phyloP scores from a whole-genome alignment of 2,113 vertebrate genomes.

The Periophthalmus modestus region DNA sequence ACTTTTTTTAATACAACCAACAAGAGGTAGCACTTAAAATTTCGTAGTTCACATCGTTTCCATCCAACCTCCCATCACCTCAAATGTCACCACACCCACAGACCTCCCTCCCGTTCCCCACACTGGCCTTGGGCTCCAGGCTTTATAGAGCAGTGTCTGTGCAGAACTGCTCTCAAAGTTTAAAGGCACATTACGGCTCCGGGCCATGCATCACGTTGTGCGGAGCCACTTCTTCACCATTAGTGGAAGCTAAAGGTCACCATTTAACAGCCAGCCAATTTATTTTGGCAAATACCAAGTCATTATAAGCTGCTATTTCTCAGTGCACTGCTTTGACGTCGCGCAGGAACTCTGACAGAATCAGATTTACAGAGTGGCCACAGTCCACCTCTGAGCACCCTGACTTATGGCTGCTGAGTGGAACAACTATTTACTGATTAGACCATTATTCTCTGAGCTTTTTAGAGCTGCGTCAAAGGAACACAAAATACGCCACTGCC shows the following conservation, averaged over 20 bases:
- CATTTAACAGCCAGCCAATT: slow-evolving; percentile 40
- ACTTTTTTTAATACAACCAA: not conserved
- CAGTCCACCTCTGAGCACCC: slow-evolving; percentile 11
- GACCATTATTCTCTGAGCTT: not conserved
- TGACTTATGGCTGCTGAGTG: slow-evolving; percentile 7
- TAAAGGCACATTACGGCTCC: slow-evolving; percentile 16
- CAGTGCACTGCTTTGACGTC: slow-evolving; percentile 10
- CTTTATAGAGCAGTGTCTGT: not conserved
- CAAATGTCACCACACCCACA: not conserved
- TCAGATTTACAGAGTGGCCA: slow-evolving; percentile 30
- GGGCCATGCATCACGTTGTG: slow-evolving; percentile 23
- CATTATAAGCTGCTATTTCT: slow-evolving; percentile 33
- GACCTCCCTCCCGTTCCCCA: not conserved
- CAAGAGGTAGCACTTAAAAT: not conserved
- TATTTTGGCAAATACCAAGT: slow-evolving; percentile 51
- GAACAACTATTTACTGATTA: slow-evolving; percentile 5
- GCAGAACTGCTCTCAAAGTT: slow-evolving; percentile 7
- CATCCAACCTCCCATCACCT: not conserved
- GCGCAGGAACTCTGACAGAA: slow-evolving; percentile 11
- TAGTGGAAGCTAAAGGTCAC: slow-evolving; percentile 49
- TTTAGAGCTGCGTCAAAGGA: not conserved
- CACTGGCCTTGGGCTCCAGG: not conserved
- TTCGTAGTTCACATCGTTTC: not conserved
- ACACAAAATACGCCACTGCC: not conserved
- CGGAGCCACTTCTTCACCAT: slow-evolving; percentile 36